A percentile compares a stretch with the other conserved stretches of the same genome.
Evolutionary conservation across 2,113 vertebrate species (phyloP).

Genomic region (Polypterus senegalus): DNA sequence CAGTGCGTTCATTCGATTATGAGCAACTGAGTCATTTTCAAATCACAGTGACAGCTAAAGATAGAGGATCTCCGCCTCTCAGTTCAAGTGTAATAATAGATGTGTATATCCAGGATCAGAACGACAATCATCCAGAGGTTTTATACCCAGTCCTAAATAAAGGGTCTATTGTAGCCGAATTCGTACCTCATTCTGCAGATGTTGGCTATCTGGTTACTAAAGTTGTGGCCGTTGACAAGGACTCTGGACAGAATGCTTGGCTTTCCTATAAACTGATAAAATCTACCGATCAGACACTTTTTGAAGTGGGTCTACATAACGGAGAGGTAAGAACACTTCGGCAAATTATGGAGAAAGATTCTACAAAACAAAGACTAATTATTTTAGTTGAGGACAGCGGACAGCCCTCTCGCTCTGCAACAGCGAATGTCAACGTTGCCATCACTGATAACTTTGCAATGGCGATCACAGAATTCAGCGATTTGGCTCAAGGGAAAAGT

Average conservation of each 20-base stretch:
- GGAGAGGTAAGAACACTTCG: constrained; percentile 25
- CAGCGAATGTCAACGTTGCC: not conserved
- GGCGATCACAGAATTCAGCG: too few relatives aligned
- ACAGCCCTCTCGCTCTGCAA: not conserved
- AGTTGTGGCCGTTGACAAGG: constrained; percentile 18
- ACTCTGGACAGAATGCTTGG: too few relatives aligned
- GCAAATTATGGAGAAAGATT: constrained; percentile 11
- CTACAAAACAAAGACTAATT: constrained; percentile 7
- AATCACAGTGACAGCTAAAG: constrained; percentile 22
- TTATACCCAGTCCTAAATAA: constrained; percentile 1
- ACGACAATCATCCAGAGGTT: constrained; percentile 3
- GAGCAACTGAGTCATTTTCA: constrained; percentile 31
- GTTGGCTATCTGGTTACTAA: constrained; percentile 17
- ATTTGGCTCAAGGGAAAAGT: too few relatives aligned
- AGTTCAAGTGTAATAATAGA: constrained; percentile 11
- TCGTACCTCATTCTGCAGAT: constrained; percentile 19
- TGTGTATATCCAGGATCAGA: constrained; percentile 16
- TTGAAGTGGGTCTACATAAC: constrained; percentile 21
- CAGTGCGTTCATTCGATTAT: constrained; percentile 33
- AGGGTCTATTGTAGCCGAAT: constrained; percentile 13
- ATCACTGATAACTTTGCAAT: too few relatives aligned
- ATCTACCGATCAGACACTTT: constrained; percentile 22
- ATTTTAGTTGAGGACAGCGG: constrained; percentile 8
- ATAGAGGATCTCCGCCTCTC: constrained; percentile 26
- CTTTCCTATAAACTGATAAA: too few relatives aligned